Conservation (phyloP, 2,113 vertebrate genomes). For the Sminthopsis crassicaudata region DNA sequence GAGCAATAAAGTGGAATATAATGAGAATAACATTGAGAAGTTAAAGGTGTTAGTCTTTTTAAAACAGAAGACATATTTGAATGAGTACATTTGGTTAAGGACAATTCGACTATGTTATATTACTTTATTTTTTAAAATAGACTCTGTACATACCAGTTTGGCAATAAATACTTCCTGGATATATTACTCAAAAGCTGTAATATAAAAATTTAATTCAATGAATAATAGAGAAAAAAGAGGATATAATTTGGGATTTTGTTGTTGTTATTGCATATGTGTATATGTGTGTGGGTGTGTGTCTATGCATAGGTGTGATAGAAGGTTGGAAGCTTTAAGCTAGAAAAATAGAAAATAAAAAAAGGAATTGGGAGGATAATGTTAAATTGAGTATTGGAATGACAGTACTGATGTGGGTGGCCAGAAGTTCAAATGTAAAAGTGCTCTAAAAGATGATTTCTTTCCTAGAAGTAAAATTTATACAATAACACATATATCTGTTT, state of each 20-base stretch:
- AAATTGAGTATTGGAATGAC: background rate
- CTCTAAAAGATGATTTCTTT: background rate
- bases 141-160: background rate
- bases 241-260: background rate
- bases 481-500: background rate
- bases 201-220: background rate
- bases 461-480: background rate
- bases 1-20: background rate
- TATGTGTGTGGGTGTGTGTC: background rate
- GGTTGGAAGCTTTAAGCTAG: background rate
- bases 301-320: background rate
- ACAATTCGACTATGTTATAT: background rate
- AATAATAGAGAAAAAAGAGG: background rate
- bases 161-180: background rate
- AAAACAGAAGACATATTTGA: background rate
- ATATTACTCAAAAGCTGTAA: background rate
- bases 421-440: background rate
- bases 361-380: background rate
- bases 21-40: background rate
- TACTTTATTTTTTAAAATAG: background rate
- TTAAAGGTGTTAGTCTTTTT: background rate
- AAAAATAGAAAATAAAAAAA: background rate
- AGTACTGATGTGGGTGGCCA: background rate
- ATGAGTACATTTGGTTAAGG: too few relatives aligned
- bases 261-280: background rate